Evolutionary conservation across 2,113 vertebrate genomes (phyloP).

Genomic region (Amazona vittata): DNA sequence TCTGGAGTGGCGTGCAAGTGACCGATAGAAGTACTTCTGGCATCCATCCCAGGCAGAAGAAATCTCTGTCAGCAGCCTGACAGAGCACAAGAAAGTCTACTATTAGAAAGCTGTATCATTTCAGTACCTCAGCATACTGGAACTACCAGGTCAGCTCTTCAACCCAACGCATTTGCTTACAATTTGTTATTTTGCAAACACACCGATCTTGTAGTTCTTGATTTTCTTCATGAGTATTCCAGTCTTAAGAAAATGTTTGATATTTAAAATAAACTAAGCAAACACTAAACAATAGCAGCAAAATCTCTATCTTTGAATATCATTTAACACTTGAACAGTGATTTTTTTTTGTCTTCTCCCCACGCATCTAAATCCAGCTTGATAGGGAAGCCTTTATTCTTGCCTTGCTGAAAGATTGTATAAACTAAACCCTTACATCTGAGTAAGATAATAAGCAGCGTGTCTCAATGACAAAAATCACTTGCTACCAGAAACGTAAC

Average conservation of each 20-base stretch:
- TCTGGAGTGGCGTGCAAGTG: constrained; percentile 84
- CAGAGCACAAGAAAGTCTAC: neutral
- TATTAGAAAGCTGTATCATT: neutral
- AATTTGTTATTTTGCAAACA: neutral
- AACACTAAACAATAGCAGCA: neutral
- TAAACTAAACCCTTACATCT: neutral
- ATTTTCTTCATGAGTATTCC: neutral
- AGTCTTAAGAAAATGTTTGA: neutral
- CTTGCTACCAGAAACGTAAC: neutral
- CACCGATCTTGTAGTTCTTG: neutral
- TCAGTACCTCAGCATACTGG: neutral
- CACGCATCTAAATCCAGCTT: neutral
- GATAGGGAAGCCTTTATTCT: neutral
- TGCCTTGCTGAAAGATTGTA: neutral
- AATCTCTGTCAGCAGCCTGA: constrained; percentile 87
- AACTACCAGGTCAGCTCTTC: neutral
- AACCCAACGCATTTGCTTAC: neutral
- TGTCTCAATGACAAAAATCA: neutral
- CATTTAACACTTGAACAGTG: neutral
- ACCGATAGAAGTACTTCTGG: constrained; percentile 94
- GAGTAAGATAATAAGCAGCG: neutral
- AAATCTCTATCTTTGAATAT: neutral
- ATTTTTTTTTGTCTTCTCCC: neutral
- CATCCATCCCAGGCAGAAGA: constrained; percentile 88
- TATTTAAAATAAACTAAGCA: neutral